Evolutionary conservation across 2,888 invertebrate genomes (phyloP), one percentile per base, ranked within the genome.

Genomic region (Pandemis corylana): DNA sequence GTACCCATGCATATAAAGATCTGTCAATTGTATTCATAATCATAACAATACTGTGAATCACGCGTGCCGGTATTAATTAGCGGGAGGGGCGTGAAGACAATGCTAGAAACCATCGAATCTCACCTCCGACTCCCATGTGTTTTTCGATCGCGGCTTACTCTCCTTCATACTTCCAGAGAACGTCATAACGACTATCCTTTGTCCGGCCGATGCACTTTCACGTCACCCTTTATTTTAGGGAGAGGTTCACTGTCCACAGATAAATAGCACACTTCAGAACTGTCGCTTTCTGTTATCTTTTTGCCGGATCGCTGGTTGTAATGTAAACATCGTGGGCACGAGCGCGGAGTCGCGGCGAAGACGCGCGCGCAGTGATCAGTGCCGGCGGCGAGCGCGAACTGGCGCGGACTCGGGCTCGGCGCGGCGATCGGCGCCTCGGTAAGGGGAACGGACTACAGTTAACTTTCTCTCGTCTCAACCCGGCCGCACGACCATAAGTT

Each of bases 361-460:
- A 78, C 80, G 82, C 81, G 79, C 75, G 81, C 44, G 77, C 84
- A 82, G 84, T 76, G 84, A 81, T 79, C 82, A 85, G 86, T 85
- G 87, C 84, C 81, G 80, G 72, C 76, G n/a, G 69, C 71, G 68
- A 28, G 62, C 75, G 69, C 65, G 70, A 62, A 78, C 76, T 73
- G 76, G 62, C 66, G 56, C 59, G 64, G 59, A 63, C 49, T 62
- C 51, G 12, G 12, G 74, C 70, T 36, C 79, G 74, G 76, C 28
- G 68, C 72, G 77, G 72, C 49, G 76, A 69, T 78, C 72, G 80
- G 78, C 71, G 78, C 77, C 76, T 82, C 87, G 86, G 87, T 91
- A 94, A 91, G 90, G 92, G 90, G 92, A 85, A 88, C 93, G 92
- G 90, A 91, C 91, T 88, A 94, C 94, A 91, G 94, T 94, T 94